Percentiles rank a stretch among this genome's conserved stretches.
These are phyloP conservation scores for Agriopis leucophaearia DNA, from an alignment of 2,888 invertebrate genomes.

Conservation along the genomic window DNA sequence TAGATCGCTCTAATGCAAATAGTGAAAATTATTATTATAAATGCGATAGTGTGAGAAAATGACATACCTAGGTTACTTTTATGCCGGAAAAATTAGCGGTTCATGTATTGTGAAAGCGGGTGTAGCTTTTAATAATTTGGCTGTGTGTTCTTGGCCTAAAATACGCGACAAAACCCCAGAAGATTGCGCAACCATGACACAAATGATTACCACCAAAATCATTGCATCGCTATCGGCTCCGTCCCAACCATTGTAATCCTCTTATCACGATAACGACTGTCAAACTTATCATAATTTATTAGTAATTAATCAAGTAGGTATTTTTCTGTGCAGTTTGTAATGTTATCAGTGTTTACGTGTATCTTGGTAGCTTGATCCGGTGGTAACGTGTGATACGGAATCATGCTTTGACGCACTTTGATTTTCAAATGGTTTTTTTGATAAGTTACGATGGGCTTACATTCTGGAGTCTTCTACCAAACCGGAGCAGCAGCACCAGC, in stretches of 20 bases:
- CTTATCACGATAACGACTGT: conserved; percentile 51
- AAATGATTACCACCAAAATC: conserved; percentile 49
- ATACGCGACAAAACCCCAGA: conserved; percentile 6
- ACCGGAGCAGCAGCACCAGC: not conserved
- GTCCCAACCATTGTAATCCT: conserved; percentile 48
- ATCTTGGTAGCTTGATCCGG: conserved; percentile 42
- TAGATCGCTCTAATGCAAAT: too few relatives aligned
- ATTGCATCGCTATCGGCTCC: conserved; percentile 50
- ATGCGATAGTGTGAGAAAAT: too few relatives aligned
- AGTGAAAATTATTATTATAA: too few relatives aligned
- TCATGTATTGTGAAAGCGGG: not conserved
- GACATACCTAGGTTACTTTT: too few relatives aligned
- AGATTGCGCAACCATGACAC: conserved; percentile 49
- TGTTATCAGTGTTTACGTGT: conserved; percentile 42
- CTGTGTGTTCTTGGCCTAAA: conserved; percentile 12
- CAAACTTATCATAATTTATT: conserved; percentile 62
- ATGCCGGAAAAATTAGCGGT: too few relatives aligned
- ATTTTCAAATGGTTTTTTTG: conserved; percentile 2
- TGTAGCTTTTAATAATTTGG: not conserved
- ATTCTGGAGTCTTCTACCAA: not conserved
- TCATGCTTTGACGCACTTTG: conserved; percentile 8
- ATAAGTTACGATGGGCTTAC: not conserved
- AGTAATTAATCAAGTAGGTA: conserved; percentile 59
- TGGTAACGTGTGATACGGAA: conserved; percentile 22
- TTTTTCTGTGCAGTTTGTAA: conserved; percentile 42